These are phyloP conservation scores for Macheiramphus alcinus DNA, from an alignment of 2,113 vertebrate species.

Conservation along the genomic window DNA sequence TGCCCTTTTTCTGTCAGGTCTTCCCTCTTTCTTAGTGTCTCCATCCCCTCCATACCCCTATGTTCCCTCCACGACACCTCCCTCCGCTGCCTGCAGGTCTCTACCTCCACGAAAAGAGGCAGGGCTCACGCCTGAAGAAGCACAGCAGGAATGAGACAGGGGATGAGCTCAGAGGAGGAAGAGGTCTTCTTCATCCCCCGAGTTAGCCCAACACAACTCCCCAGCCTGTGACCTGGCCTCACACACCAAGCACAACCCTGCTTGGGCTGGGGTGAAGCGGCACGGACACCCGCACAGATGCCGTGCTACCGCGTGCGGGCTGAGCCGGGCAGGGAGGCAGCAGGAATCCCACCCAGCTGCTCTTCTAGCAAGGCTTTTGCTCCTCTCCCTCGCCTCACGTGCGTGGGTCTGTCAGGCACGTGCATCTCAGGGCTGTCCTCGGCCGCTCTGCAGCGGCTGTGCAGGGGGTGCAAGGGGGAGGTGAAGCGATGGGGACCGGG, in stretches of 20 bases:
- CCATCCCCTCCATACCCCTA: neutral
- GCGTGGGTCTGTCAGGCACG: rapidly evolving
- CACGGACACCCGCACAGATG: neutral
- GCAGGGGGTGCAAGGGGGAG: neutral
- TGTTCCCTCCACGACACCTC: rapidly evolving
- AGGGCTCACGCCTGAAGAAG: neutral
- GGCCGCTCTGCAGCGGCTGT: rapidly evolving
- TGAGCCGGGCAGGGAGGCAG: neutral
- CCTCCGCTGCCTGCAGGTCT: neutral
- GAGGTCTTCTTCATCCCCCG: neutral
- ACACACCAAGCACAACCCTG: neutral
- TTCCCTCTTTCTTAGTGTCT: neutral
- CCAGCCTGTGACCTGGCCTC: neutral
- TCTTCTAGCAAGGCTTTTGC: neutral
- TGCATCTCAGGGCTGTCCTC: neutral
- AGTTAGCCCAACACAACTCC: neutral
- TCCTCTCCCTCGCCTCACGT: neutral
- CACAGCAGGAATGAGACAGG: neutral
- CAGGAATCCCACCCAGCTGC: neutral
- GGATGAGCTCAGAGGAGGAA: neutral
- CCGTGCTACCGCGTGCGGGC: rapidly evolving
- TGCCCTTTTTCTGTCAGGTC: neutral
- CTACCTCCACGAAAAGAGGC: neutral
- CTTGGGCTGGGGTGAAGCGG: neutral
- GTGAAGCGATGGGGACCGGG: neutral